Percentiles rank a stretch among this genome's conserved stretches.
These are phyloP conservation scores for Okamejei kenojei DNA, from an alignment of 2,797 vertebrate genomes.

Conservation along the genomic window DNA sequence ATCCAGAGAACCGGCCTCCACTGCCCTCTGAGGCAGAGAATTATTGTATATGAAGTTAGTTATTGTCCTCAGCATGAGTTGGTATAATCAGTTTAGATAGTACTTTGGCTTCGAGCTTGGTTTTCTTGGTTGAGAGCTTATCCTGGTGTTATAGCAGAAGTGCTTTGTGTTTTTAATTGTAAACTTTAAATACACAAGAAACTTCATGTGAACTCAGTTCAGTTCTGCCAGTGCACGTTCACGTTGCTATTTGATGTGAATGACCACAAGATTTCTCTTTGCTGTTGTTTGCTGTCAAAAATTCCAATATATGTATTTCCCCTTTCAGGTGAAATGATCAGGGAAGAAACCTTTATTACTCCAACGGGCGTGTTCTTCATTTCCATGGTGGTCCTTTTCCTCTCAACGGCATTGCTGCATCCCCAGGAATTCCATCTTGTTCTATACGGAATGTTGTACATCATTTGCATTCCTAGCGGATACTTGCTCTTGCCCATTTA, in stretches of 20 bases:
- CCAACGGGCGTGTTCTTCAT: slow-evolving; percentile 69
- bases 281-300: not conserved
- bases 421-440: slow-evolving; percentile 61
- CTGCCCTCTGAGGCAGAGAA: too few species aligned
- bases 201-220: not conserved
- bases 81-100: too few species aligned
- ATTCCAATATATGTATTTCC: not conserved
- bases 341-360: slow-evolving; percentile 64
- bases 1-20: too few species aligned
- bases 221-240: not conserved
- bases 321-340: slow-evolving; percentile 62
- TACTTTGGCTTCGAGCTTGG: too few species aligned
- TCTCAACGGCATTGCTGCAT: slow-evolving; percentile 65
- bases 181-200: not conserved
- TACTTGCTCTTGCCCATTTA: slow-evolving; percentile 73
- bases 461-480: slow-evolving; percentile 72
- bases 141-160: too few species aligned
- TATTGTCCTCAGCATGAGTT: too few species aligned
- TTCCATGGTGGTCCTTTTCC: slow-evolving; percentile 60
- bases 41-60: too few species aligned
- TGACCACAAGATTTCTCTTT: not conserved
- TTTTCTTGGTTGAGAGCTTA: too few species aligned
- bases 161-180: too few species aligned
- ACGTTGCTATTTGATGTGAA: not conserved
- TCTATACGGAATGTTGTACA: slow-evolving; percentile 69